Conservation (phyloP, 2,797 vertebrate genomes). For the Iguana delicatissima region DNA sequence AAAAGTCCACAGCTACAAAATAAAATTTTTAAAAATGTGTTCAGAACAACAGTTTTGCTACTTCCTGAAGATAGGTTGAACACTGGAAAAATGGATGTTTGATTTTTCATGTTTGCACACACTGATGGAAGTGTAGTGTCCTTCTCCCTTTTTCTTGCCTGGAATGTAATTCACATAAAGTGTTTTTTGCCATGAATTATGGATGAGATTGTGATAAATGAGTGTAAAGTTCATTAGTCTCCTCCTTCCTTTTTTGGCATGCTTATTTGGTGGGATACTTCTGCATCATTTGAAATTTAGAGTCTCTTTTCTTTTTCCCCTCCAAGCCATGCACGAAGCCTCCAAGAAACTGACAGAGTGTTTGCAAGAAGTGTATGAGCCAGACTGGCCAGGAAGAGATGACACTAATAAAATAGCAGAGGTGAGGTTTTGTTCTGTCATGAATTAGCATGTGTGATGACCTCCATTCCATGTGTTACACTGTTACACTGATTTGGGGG, state of each 20-base stretch:
- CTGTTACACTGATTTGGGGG: background rate
- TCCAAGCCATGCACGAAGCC: slow-evolving; percentile 95
- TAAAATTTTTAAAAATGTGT: background rate
- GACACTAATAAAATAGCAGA: slow-evolving; percentile 92
- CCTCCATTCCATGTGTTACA: background rate
- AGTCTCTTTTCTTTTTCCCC: slow-evolving; percentile 46
- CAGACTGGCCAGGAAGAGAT: slow-evolving; percentile 93
- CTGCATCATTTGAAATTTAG: slow-evolving; percentile 27
- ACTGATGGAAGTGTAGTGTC: background rate
- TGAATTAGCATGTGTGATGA: background rate
- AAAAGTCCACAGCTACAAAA: background rate
- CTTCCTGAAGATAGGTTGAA: background rate
- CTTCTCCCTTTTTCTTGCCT: background rate
- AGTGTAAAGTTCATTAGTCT: background rate
- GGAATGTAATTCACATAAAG: background rate
- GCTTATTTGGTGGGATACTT: background rate
- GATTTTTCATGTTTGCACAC: background rate
- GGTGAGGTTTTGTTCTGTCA: slow-evolving; percentile 80
- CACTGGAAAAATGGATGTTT: background rate
- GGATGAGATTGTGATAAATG: background rate
- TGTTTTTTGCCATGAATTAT: background rate
- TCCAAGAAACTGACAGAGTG: slow-evolving; percentile 94
- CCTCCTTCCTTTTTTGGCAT: background rate
- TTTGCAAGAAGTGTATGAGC: slow-evolving; percentile 96
- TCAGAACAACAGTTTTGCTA: background rate